A percentile compares a stretch with the other conserved stretches of the same genome.
Conservation (phyloP, 2,797 vertebrate genomes). For the Sandelia bainsii region DNA sequence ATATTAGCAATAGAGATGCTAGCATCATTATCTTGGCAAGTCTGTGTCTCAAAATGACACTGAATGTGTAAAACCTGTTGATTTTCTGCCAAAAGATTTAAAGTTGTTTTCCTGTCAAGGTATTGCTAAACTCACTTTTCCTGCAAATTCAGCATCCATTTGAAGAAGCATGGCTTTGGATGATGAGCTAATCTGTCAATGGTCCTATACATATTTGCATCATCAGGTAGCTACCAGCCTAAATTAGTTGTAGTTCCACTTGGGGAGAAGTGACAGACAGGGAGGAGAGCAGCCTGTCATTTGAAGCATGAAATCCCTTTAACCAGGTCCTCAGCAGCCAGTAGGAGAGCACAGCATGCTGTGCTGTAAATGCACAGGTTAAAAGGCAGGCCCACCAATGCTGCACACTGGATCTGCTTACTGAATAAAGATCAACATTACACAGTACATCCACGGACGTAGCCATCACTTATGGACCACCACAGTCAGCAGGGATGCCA, state of each 20-base stretch:
- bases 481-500: conserved; percentile 44
- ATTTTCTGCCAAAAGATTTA: conserved; percentile 6
- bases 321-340: conserved; percentile 67
- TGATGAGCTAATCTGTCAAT: conserved; percentile 45
- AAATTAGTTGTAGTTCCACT: conserved; percentile 54
- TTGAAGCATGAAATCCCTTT: conserved; percentile 78
- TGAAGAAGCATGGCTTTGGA: conserved; percentile 13
- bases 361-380: conserved; percentile 66
- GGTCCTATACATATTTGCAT: conserved; percentile 36
- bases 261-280: conserved; percentile 58
- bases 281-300: conserved; percentile 67
- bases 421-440: conserved; percentile 45
- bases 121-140: conserved; percentile 14
- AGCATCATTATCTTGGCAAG: not conserved
- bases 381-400: conserved; percentile 55
- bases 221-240: conserved; percentile 42
- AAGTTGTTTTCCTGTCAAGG: not conserved
- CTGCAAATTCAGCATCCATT: conserved; percentile 38
- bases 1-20: not conserved
- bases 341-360: conserved; percentile 55
- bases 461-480: conserved; percentile 31
- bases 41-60: conserved; percentile 1
- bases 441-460: conserved; percentile 23
- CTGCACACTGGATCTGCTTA: conserved; percentile 38
- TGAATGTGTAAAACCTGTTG: conserved; percentile 6